Percentiles rank a stretch among this genome's conserved stretches.
Conservation (phyloP, 2,797 vertebrate genomes). For the Lagodon rhomboides region DNA sequence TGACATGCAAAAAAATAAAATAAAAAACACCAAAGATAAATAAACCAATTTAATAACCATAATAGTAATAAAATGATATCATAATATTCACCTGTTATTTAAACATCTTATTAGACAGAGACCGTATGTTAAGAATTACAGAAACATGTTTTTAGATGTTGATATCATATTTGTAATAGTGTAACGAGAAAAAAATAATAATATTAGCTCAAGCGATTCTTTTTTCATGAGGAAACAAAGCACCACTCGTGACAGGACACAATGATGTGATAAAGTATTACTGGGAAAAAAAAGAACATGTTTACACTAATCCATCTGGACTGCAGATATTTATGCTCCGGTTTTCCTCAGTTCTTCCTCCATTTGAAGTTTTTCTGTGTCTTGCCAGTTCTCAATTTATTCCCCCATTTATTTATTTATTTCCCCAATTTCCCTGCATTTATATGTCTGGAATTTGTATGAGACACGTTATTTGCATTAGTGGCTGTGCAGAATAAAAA, state of each 20-base stretch:
- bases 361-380: constrained; percentile 59
- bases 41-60: background rate
- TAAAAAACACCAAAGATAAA: background rate
- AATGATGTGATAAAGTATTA: constrained; percentile 49
- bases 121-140: background rate
- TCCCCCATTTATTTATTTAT: constrained; percentile 53
- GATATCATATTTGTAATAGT: background rate
- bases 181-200: background rate
- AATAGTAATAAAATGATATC: background rate
- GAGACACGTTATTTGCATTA: constrained; percentile 69
- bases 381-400: constrained; percentile 60
- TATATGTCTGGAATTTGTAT: constrained; percentile 56
- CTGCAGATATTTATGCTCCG: constrained; percentile 51
- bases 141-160: background rate
- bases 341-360: constrained; percentile 57
- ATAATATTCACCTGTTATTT: background rate
- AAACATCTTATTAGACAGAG: background rate
- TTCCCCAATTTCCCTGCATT: constrained; percentile 44
- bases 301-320: constrained; percentile 65
- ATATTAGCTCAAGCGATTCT: constrained; percentile 17
- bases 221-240: constrained; percentile 33
- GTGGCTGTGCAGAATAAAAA: constrained; percentile 54
- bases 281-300: constrained; percentile 21
- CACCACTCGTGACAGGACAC: constrained; percentile 21
- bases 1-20: background rate